These are phyloP conservation scores for Ferdinandea cuprea DNA, from an alignment of 2,888 invertebrate genomes.

Conservation along the genomic window DNA sequence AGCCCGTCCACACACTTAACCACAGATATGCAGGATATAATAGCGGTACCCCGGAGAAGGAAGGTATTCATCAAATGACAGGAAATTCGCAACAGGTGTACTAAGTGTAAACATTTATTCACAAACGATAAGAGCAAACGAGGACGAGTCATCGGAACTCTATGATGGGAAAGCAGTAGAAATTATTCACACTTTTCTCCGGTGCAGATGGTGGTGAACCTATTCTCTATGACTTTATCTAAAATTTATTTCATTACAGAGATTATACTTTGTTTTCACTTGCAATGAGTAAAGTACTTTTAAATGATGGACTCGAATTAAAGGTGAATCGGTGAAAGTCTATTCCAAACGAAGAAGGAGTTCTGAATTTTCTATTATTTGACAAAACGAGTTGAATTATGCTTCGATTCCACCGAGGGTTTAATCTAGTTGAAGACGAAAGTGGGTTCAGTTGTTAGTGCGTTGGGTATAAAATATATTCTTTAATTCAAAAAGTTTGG, in stretches of 20 bases:
- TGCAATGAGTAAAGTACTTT: neutral
- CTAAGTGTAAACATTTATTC: conserved; percentile 73
- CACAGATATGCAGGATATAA: conserved; percentile 71
- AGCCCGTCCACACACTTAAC: conserved; percentile 71
- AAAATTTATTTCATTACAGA: neutral
- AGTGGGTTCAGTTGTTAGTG: too few relatives aligned
- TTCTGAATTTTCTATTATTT: too few relatives aligned
- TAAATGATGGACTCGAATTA: neutral
- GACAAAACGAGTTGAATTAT: too few relatives aligned
- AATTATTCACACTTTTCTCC: conserved; percentile 41
- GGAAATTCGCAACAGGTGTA: conserved; percentile 72
- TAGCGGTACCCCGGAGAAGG: conserved; percentile 56
- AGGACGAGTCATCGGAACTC: neutral
- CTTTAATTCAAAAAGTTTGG: too few relatives aligned
- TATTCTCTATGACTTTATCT: conserved; percentile 5
- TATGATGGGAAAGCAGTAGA: conserved; percentile 17
- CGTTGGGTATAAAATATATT: too few relatives aligned
- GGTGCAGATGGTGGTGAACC: neutral
- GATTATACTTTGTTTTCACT: neutral
- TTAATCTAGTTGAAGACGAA: too few relatives aligned
- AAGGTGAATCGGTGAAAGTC: too few relatives aligned
- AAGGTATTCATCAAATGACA: conserved; percentile 68
- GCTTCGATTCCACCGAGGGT: too few relatives aligned
- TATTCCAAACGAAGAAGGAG: too few relatives aligned
- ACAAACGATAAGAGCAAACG: conserved; percentile 61